phyloP scores from a whole-genome alignment of 2,888 invertebrate genomes.

The Carcina quercana region DNA sequence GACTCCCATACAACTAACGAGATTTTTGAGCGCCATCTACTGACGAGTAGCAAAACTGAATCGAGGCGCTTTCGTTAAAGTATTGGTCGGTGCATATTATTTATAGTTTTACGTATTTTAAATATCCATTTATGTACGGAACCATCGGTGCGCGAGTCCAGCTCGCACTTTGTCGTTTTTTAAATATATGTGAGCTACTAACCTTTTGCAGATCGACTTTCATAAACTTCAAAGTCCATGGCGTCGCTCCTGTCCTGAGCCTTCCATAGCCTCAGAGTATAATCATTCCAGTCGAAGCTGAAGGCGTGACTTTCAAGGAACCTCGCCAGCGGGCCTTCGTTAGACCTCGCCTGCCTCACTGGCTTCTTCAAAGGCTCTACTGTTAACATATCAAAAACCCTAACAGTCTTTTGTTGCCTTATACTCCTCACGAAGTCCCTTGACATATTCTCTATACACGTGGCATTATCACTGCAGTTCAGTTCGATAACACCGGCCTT shows the following conservation, averaged over 20 bases:
- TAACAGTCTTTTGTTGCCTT: conserved; percentile 66
- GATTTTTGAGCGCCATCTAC: no score
- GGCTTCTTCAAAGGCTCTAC: conserved; percentile 65
- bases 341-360: conserved; percentile 52
- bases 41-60: no score
- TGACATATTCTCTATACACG: conserved; percentile 70
- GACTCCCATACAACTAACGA: no score
- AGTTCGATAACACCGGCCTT: conserved; percentile 47
- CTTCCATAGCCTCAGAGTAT: conserved; percentile 65
- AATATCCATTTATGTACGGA: no score
- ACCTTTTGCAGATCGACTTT: conserved; percentile 64
- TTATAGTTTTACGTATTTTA: no score
- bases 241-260: conserved; percentile 61
- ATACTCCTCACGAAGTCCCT: conserved; percentile 67
- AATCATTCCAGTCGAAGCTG: conserved; percentile 69
- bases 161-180: no score
- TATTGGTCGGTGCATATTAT: no score
- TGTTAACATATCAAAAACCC: conserved; percentile 68
- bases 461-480: conserved; percentile 76
- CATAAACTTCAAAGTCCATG: conserved; percentile 60
- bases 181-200: no score
- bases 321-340: conserved; percentile 47
- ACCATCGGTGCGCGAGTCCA: no score
- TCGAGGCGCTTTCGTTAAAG: no score
- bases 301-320: conserved; percentile 68